Evolutionary conservation across 2,113 vertebrate species (phyloP), one percentile per base, ranked within the genome.

Genomic region (Arothron firmamentum): DNA sequence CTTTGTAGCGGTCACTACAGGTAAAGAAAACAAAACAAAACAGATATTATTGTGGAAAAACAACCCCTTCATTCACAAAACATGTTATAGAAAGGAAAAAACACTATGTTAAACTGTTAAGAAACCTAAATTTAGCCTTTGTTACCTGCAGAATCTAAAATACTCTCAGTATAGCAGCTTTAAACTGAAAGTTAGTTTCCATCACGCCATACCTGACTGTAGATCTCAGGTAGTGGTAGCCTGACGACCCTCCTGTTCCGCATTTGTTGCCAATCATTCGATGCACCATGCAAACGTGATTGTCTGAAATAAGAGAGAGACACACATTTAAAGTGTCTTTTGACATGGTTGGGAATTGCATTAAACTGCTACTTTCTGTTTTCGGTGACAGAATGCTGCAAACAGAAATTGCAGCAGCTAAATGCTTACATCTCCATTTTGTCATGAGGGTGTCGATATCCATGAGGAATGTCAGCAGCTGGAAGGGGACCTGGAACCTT

Each of bases 241-340:
- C 96, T 10, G 97, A 99, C 19, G 97, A 98, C 1, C 95, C 95
- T 0, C 94, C 95, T 0, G 96, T 97, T 59, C 96, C 96, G 7
- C 90, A 89, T 71, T 98, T 99, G 87, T 91, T 93, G 72, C 97
- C 97, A 66, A 97, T 95, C 97, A 99, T 98, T 28, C 94, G 91
- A 76, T 99, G 97, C 67, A 96, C 96, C 93, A 97, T 91, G 86
- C 96, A 99, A 52, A 96, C 95, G 0, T 99, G 97, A 70, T 95
- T 98, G 76, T 99, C 97, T 99, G 56, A 56, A 68, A 49, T 2
- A 52, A 23, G 60, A 55, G 4, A 19, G 13, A 62, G 12, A 42
- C 48, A 57, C 6, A 62, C 18, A 34, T 1, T 18, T 28, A 38
- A 38, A 38, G 34, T 12, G 34, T 12, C 10, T 12, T 9, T 38